Percentiles rank a stretch among this genome's conserved stretches.
Evolutionary conservation across 2,797 vertebrate species (phyloP).

Genomic region (Sternarchorhynchus goeldii): DNA sequence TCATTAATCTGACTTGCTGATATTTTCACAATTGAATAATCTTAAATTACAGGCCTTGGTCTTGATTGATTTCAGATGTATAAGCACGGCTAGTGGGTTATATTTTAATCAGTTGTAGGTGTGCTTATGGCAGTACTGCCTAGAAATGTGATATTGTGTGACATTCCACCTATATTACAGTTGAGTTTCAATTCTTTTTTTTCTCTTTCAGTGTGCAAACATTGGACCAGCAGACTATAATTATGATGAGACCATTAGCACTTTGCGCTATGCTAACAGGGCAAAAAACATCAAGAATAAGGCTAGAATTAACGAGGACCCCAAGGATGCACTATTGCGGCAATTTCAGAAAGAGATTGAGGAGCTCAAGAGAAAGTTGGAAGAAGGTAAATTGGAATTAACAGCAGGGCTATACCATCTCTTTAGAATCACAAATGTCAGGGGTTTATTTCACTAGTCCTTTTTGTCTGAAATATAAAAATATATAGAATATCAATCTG

Average conservation of each 20-base stretch:
- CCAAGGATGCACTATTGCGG: slow-evolving; percentile 93
- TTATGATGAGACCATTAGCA: slow-evolving; percentile 98
- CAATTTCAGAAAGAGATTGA: slow-evolving; percentile 99
- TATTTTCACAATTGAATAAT: neutral
- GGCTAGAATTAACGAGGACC: slow-evolving; percentile 98
- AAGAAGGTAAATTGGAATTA: slow-evolving; percentile 82
- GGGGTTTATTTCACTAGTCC: too few species aligned
- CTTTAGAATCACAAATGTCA: too few species aligned
- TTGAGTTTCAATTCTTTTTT: neutral
- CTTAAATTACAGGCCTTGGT: neutral
- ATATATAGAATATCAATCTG: too few species aligned
- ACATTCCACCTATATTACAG: neutral
- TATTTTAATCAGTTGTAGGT: neutral
- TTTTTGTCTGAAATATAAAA: too few species aligned
- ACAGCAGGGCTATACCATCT: neutral
- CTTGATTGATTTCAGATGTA: neutral
- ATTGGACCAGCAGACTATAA: slow-evolving; percentile 99
- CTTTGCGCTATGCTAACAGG: slow-evolving; percentile 93
- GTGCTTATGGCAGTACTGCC: neutral
- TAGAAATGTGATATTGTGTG: too few species aligned
- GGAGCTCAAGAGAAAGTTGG: slow-evolving; percentile 94
- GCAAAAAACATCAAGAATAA: slow-evolving; percentile 99
- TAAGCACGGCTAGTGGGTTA: neutral
- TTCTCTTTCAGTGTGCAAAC: slow-evolving; percentile 87
- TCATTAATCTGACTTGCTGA: neutral